These are phyloP conservation scores for Philereme vetulata DNA, from an alignment of 2,888 invertebrate genomes.

Conservation along the genomic window DNA sequence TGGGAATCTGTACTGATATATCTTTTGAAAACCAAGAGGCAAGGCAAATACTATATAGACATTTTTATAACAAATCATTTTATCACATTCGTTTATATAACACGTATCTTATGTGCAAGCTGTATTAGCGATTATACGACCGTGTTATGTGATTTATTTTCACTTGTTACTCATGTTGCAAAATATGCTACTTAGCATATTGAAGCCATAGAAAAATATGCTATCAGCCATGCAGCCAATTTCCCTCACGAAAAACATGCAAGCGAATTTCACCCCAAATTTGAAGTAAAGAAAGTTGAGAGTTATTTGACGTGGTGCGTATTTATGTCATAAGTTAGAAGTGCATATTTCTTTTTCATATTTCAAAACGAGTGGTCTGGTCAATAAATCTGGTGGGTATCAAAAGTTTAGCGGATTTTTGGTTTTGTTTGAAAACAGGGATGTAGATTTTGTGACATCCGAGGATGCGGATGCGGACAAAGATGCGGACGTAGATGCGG, in stretches of 20 bases:
- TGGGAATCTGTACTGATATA: too few species aligned
- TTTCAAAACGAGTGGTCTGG: conserved; percentile 9
- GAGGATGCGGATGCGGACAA: too few species aligned
- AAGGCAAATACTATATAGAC: too few species aligned
- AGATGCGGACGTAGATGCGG: too few species aligned
- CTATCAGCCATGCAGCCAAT: conserved; percentile 7
- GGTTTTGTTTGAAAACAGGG: background rate
- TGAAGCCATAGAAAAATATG: conserved; percentile 24
- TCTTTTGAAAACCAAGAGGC: too few species aligned
- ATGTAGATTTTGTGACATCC: too few species aligned
- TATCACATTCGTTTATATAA: too few species aligned
- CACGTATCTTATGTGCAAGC: background rate
- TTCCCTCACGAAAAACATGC: conserved; percentile 5
- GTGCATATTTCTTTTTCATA: conserved; percentile 21
- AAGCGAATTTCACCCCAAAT: conserved; percentile 3
- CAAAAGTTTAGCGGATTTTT: conserved; percentile 6
- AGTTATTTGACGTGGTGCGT: background rate
- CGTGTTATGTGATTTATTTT: conserved; percentile 7
- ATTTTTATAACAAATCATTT: too few species aligned
- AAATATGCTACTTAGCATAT: conserved; percentile 31
- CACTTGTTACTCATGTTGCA: conserved; percentile 18
- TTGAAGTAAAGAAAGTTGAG: conserved; percentile 3
- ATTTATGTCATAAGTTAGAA: conserved; percentile 9
- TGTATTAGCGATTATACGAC: background rate
- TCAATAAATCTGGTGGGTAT: conserved; percentile 11